These are phyloP conservation scores for Struthio camelus DNA, from an alignment of 2,113 vertebrate species.

Conservation along the genomic window DNA sequence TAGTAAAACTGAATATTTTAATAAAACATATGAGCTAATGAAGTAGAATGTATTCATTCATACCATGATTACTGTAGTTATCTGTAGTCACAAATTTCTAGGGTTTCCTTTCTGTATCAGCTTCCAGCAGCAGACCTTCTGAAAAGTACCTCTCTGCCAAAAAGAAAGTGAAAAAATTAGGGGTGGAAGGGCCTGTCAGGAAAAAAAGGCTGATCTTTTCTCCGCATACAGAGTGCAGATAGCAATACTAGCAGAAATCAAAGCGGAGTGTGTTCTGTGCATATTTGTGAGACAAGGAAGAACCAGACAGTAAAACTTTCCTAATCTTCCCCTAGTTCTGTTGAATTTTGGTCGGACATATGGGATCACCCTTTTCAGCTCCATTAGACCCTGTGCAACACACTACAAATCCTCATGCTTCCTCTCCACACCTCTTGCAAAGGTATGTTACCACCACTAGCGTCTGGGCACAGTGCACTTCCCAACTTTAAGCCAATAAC, in stretches of 20 bases:
- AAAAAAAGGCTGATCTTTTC: not conserved
- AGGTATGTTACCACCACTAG: not conserved
- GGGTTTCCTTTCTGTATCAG: not conserved
- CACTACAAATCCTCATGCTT: not conserved
- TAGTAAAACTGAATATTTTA: not conserved
- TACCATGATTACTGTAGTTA: not conserved
- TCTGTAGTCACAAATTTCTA: not conserved
- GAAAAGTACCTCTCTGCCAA: not conserved
- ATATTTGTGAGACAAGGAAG: not conserved
- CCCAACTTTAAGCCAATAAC: not conserved
- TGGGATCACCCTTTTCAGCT: not conserved
- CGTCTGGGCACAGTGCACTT: not conserved
- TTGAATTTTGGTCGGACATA: not conserved
- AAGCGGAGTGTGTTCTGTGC: not conserved
- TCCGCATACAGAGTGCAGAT: not conserved
- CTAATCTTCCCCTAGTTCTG: not conserved
- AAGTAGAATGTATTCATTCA: not conserved
- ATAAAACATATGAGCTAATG: not conserved
- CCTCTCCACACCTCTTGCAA: not conserved
- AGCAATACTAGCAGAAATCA: not conserved
- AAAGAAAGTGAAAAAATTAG: not conserved
- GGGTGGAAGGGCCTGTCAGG: not conserved
- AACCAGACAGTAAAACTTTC: fast-evolving
- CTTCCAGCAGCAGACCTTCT: not conserved
- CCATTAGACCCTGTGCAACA: not conserved